A percentile compares a stretch with the other conserved stretches of the same genome.
These are phyloP conservation scores for Pteropus rufus DNA, from an alignment of 2,797 vertebrate genomes.

Conservation along the genomic window DNA sequence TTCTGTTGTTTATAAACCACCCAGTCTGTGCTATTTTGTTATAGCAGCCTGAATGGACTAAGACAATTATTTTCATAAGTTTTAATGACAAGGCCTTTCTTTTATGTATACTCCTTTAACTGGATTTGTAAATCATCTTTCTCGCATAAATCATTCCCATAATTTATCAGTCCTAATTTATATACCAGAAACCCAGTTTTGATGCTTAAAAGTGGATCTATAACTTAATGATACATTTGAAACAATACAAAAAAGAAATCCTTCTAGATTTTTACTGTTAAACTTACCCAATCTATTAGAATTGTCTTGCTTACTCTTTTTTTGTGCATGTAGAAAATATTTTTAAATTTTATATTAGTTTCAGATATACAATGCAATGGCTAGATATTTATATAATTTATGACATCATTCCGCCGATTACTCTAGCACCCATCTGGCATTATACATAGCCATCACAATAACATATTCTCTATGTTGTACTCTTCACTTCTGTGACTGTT, in stretches of 20 bases:
- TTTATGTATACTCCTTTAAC: not conserved
- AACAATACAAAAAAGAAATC: not conserved
- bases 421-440: too few relatives aligned
- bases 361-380: too few relatives aligned
- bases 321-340: too few relatives aligned
- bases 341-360: too few relatives aligned
- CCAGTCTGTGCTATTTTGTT: not conserved
- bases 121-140: slow-evolving; percentile 22
- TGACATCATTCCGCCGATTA: too few relatives aligned
- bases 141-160: not conserved
- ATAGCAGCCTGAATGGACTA: not conserved
- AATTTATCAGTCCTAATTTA: not conserved
- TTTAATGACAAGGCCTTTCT: not conserved
- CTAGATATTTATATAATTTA: too few relatives aligned
- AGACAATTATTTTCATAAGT: not conserved
- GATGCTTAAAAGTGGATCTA: not conserved
- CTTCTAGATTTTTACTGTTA: not conserved
- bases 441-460: too few relatives aligned
- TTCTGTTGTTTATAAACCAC: not conserved
- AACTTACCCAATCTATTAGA: not conserved
- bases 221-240: not conserved
- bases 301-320: not conserved
- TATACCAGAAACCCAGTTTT: not conserved
- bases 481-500: too few relatives aligned
- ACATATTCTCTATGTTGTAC: too few relatives aligned